Base-by-base conservation (phyloP, 2,113 vertebrate species). In the Ciconia boyciana region DNA sequence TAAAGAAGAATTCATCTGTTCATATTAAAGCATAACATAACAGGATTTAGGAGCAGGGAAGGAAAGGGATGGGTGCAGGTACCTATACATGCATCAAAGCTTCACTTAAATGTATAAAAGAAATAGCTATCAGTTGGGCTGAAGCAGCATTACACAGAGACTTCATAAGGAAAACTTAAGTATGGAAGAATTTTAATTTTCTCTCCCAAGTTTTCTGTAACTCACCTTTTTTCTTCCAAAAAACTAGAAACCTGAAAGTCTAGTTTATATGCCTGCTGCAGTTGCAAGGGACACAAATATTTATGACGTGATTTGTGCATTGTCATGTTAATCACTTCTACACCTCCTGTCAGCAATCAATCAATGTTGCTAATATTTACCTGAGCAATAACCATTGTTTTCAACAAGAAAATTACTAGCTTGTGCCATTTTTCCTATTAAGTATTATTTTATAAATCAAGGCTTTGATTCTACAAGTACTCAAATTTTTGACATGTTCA, bases 341-440 rank as follows among this genome's bases (percentile, higher is more conserved):
- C 36, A 72, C 32, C n/a, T 83, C 60, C 61, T 82, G 54, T 77
- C 75, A 80, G 62, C 49, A 87, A 75, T 87, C 74, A 87, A 11
- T 93, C 78, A 90, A 57, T 26, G 43, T 31, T 85, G 52, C 61
- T 87, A 25, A 60, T 64, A 55, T 81, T 88, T 72, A 92, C 83
- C 76, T 94, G 68, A 83, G 85, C 32, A 83, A 66, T 88, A 96
- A 93, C 54, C 80, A 95, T 75, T 95, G 87, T 95, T 91, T 94
- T 62, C 90, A 96, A 97, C 79, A 96, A 86, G 80, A 95, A 93
- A 89, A 92, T 86, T 77, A 90, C 85, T 57, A 80, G 44, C 36
- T 95, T 49, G 13, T 71, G 62, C 66, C 13, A 1, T 79, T 92
- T 77, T 83, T 90, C 90, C 86, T 77, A 86, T 41, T 90, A 88